Base-by-base conservation (phyloP, 2,113 vertebrate genomes). In the Oreochromis tanganicae region DNA sequence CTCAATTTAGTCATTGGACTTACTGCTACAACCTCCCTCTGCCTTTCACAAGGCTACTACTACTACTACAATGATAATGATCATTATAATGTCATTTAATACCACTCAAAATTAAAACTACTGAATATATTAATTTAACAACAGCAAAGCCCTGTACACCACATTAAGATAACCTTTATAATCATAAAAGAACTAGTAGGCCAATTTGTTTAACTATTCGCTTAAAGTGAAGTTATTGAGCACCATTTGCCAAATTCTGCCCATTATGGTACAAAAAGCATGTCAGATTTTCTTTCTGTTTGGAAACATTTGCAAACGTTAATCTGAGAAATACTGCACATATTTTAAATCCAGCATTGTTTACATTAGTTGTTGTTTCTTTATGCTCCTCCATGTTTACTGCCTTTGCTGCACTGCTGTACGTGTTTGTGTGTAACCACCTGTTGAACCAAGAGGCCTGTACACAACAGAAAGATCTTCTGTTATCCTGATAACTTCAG, bases 61-160 rank as follows among this genome's bases (percentile, higher is more conserved):
- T 1, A 71, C 36, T 43, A 24, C n/a, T 14, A 71, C 24, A 24
- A 71, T 14, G 17, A 16, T 3, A 73, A 17, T 4, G 9, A 48
- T 48, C 0, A 17, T 48, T 14, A 68, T 41, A 41, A 41, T 1
- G 2, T 19, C 43, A 78, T 50, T 73, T 78, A 50, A 0, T 50
- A 78, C 27, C 10, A 50, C 21, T 73, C 13, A 46, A 46, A 32
- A 29, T 50, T 75, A 19, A 19, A 19, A 32, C 3, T 48, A 5
- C 9, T 78, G 10, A 50, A 50, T 32, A 78, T 78, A 16, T 50
- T 50, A 78, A 78, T 78, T 43, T 71, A 71, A 71, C 66, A 71
- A 16, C 21, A 29, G 41, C 14, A 75, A 29, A 48, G 71, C 24
- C 43, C 5, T 11, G 14, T 48, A 48, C 21, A 75, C 21, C 68